Evolutionary conservation across 2,113 vertebrate genomes (phyloP), one percentile per base, ranked within the genome.

Genomic region (Promerops cafer): DNA sequence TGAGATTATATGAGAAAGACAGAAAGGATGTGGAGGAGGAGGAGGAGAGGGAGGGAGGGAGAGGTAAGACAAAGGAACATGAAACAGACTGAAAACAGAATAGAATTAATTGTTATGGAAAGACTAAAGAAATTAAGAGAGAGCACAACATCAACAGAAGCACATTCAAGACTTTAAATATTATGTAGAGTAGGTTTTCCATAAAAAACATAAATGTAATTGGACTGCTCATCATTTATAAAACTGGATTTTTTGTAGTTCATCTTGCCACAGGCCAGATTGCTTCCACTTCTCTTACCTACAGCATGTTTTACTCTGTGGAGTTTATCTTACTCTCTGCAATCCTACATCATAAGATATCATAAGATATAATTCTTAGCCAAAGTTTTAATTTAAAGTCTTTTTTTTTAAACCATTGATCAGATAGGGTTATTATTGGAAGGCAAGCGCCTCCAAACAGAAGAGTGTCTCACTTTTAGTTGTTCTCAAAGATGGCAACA

Each of bases 1-100:
- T 71, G 93, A 94, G 86, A 95, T 90, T 75, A 94, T 93, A 96
- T 63, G 83, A 95, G 85, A 94, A 93, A 93, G 71, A 79, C 35
- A 93, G 78, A 83, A 92, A 80, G 47, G 21, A 59, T 75, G 85
- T 82, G 86, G 83, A 85, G 85, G 89, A 86, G 92, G 64, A 76
- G 59, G 35, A 85, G 71, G n/a, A n/a, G n/a, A n/a, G n/a, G n/a
- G n/a, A 89, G 18, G 21, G 31, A 91, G 37, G 28, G 57, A 96
- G 75, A 97, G 66, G 64, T 56, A 90, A 94, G 70, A 66, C 69
- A 95, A 91, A 91, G 78, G 47, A 96, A 95, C n/a, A 42, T 21
- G 59, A 89, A 93, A 72, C 76, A 83, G 83, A 70, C 76, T 78
- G 63, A 91, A 95, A 95, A 91, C 54, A 96, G 76, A 96, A 91